A percentile compares a stretch with the other conserved stretches of the same genome.
Evolutionary conservation across 2,113 vertebrate genomes (phyloP).

Genomic region (Beaufortia kweichowensis): DNA sequence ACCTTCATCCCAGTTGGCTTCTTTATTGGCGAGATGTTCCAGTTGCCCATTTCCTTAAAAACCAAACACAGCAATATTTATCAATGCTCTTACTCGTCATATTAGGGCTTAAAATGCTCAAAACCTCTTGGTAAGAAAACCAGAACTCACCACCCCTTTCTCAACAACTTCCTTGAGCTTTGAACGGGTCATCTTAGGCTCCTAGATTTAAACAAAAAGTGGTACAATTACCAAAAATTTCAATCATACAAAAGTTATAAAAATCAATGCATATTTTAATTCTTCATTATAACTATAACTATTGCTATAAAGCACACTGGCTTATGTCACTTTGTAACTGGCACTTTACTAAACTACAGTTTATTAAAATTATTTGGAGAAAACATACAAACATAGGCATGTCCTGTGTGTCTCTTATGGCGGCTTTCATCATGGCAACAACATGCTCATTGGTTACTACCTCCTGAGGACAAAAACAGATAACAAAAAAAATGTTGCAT

Average conservation of each 20-base stretch:
- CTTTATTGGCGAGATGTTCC: conserved; percentile 88
- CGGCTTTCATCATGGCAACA: conserved; percentile 96
- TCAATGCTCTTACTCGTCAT: not conserved
- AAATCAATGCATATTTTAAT: not conserved
- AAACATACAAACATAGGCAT: conserved; percentile 90
- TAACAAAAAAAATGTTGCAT: not conserved
- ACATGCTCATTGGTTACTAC: conserved; percentile 95
- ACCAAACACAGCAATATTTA: not conserved
- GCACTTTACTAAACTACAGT: not conserved
- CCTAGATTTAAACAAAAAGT: conserved; percentile 70
- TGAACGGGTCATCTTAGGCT: conserved; percentile 98
- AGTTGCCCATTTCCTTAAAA: conserved; percentile 79
- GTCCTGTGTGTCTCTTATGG: conserved; percentile 90
- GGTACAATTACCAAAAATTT: not conserved
- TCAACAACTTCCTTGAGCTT: conserved; percentile 91
- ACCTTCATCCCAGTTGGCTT: conserved; percentile 82
- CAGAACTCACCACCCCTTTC: conserved; percentile 83
- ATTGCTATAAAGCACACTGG: not conserved
- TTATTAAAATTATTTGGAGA: not conserved
- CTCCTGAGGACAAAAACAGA: conserved; percentile 74
- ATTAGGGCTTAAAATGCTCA: not conserved
- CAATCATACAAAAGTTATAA: not conserved
- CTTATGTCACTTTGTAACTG: not conserved
- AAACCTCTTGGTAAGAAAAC: not conserved
- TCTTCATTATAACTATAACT: not conserved